Evolutionary conservation across 2,113 vertebrate species (phyloP).

Genomic region (Stictonetta naevosa): DNA sequence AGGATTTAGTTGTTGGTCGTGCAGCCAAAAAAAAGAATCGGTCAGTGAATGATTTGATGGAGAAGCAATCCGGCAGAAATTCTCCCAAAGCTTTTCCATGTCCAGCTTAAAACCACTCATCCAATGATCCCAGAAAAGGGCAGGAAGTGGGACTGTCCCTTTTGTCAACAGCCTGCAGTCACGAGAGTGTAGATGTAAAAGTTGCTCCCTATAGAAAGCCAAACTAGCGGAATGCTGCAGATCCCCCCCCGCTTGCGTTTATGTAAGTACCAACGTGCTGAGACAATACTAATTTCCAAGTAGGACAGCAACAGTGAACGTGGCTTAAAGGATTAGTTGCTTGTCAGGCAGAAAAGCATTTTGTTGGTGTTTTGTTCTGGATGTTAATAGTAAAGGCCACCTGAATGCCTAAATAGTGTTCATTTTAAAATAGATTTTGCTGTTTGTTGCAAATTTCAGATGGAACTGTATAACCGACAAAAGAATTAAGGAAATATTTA

Average conservation of each 20-base stretch:
- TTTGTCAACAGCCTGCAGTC: fast-evolving
- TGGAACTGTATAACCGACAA: neutral
- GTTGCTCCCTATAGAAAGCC: neutral
- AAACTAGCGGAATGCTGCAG: neutral
- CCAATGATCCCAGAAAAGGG: neutral
- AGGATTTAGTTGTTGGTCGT: neutral
- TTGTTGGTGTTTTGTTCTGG: neutral
- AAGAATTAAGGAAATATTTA: neutral
- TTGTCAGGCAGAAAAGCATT: constrained; percentile 5
- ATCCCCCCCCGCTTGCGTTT: neutral
- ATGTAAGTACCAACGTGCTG: neutral
- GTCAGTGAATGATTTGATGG: neutral
- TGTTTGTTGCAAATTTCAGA: neutral
- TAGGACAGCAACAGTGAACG: neutral
- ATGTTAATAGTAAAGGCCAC: neutral
- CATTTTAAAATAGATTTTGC: neutral
- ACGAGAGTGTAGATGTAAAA: neutral
- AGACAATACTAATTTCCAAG: neutral
- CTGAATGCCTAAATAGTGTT: neutral
- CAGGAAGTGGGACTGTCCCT: neutral
- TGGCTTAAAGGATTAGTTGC: constrained; percentile 31
- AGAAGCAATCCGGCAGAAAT: neutral
- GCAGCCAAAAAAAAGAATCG: neutral
- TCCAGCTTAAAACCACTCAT: neutral
- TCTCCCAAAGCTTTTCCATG: neutral